Percentiles rank a stretch among this genome's conserved stretches.
Conservation (phyloP, 2,113 vertebrate genomes). For the Agapornis roseicollis region DNA sequence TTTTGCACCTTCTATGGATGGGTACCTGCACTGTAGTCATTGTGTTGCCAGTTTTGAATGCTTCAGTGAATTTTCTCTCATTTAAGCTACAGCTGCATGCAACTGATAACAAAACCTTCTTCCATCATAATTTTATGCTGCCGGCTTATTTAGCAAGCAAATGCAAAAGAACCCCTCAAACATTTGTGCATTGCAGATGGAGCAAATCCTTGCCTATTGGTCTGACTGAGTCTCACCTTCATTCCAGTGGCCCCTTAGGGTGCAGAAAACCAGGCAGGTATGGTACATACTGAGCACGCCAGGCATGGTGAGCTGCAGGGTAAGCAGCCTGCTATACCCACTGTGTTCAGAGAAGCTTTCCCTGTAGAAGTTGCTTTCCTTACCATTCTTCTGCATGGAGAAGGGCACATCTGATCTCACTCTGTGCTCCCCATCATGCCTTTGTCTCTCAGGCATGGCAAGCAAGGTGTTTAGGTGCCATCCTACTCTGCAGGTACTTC, state of each 20-base stretch:
- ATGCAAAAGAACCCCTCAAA: fast-evolving
- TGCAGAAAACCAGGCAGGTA: neutral
- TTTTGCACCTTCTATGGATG: neutral
- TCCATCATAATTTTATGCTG: neutral
- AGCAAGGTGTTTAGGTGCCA: neutral
- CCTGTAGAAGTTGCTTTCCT: neutral
- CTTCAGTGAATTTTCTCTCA: neutral
- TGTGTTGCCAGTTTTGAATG: neutral
- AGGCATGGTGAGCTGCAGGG: neutral
- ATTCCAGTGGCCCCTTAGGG: neutral
- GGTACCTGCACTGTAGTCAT: neutral
- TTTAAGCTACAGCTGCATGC: neutral
- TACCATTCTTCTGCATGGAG: neutral
- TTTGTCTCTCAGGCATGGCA: neutral
- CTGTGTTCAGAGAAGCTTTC: neutral
- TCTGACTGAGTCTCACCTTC: neutral
- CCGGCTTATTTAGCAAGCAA: neutral
- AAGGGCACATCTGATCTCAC: neutral
- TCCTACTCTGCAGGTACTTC: neutral
- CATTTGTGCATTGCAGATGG: neutral
- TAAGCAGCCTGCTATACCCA: neutral
- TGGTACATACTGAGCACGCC: neutral
- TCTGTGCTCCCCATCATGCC: fast-evolving
- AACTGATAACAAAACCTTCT: neutral
- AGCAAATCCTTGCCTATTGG: neutral